Conservation (phyloP, 2,888 invertebrate species). For the Cenopis cana region DNA sequence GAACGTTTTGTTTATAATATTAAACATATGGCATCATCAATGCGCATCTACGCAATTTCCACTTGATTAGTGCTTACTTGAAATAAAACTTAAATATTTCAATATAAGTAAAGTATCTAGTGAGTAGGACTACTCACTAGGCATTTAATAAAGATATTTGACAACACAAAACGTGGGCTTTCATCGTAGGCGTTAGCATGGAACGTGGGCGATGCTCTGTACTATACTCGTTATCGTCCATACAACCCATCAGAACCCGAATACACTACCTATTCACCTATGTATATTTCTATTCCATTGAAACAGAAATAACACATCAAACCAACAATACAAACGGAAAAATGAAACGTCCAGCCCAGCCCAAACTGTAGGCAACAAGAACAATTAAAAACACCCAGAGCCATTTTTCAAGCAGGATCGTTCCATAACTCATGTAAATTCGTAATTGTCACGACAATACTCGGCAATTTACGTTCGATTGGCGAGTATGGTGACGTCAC, state of each 20-base stretch:
- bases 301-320: constrained; percentile 31
- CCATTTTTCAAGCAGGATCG: constrained; percentile 45
- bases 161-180: neutral
- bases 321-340: constrained; percentile 33
- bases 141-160: neutral
- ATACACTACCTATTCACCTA: no score
- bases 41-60: no score
- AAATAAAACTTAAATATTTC: no score
- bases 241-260: no score
- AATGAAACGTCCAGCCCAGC: constrained; percentile 30
- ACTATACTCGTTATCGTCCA: no score
- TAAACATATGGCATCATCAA: no score
- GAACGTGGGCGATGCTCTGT: neutral
- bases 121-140: no score
- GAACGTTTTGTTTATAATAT: no score
- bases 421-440: constrained; percentile 57
- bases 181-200: neutral
- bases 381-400: constrained; percentile 42
- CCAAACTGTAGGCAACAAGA: constrained; percentile 31
- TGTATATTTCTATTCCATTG: constrained; percentile 1
- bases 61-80: no score
- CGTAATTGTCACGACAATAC: constrained; percentile 59
- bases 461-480: constrained; percentile 67
- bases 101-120: no score
- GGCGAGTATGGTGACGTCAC: constrained; percentile 68